Conservation (phyloP, 2,888 invertebrate genomes). For the Ferdinandea cuprea region DNA sequence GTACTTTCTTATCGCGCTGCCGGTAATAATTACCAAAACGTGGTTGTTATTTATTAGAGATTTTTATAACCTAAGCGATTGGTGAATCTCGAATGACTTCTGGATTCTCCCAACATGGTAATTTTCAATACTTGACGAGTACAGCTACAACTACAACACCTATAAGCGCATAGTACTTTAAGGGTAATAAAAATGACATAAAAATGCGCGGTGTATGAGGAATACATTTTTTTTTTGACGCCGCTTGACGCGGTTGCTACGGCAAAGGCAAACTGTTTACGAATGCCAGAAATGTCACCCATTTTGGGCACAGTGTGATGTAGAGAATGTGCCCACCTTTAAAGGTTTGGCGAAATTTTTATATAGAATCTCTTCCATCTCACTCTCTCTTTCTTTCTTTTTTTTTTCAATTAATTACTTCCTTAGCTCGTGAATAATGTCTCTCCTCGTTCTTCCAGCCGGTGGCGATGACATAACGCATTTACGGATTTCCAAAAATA, state of each 20-base stretch:
- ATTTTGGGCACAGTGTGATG: constrained; percentile 17
- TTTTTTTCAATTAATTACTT: constrained; percentile 54
- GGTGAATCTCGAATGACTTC: constrained; percentile 38
- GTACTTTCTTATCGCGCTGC: constrained; percentile 16
- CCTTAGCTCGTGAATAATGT: constrained; percentile 33
- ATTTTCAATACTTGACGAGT: constrained; percentile 22
- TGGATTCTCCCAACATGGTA: constrained; percentile 48
- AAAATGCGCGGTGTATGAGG: constrained; percentile 7
- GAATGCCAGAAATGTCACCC: constrained; percentile 46
- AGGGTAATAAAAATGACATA: constrained; percentile 48
- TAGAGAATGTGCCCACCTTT: background rate
- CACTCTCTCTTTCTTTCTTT: too few relatives aligned
- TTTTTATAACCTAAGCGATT: constrained; percentile 36
- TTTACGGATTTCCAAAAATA: constrained; percentile 43
- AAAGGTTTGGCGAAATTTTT: constrained; percentile 20
- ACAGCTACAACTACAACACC: constrained; percentile 26
- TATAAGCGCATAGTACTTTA: constrained; percentile 22
- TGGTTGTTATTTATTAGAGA: constrained; percentile 34
- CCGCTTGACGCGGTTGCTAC: background rate
- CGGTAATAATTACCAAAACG: constrained; percentile 45
- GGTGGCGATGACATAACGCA: constrained; percentile 54
- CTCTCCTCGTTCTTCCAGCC: constrained; percentile 10
- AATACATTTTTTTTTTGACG: constrained; percentile 1
- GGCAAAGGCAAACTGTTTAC: constrained; percentile 15
- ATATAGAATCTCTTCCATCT: constrained; percentile 19